Evolutionary conservation across 2,113 vertebrate genomes (phyloP), one percentile per base, ranked within the genome.

Genomic region (Austrofundulus limnaeus): DNA sequence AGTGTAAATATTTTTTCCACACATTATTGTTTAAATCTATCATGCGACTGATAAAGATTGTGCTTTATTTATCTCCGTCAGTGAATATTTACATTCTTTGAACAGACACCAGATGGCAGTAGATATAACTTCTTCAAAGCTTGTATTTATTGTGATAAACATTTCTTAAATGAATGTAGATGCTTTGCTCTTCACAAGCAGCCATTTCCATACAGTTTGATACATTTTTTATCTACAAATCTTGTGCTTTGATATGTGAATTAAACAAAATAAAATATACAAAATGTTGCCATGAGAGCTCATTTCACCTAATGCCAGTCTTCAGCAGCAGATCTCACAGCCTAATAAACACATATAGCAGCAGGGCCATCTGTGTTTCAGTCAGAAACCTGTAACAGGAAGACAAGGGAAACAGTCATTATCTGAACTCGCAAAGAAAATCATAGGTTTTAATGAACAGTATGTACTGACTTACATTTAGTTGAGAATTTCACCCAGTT

Each of bases 401-500:
- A 61, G 8, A 60, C 2, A 53, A 21, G 2, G 6, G 34, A 48
- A 69, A 45, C 4, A 28, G 16, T 77, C 39, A 80, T 13, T 63
- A 70, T 59, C 10, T 3, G 42, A n/a, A 43, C 11, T 31, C 34
- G 60, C 17, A 1, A 53, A 9, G 7, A 19, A 13, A 25, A 49
- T 12, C 16, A n/a, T 14, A 38, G 31, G 17, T 34, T 34, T 52
- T 2, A n/a, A 37, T 20, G 7, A 8, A 2, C 12, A 20, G 31
- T 10, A 7, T 16, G 14, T 15, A 11, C 23, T 54, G 11, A 72
- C 74, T 72, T 46, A 79, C 78, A 39, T 78, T 86, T 93, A 91
- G 13, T 91, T 93, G 47, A 98, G 87, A 82, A 98, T 93, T 59
- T 95, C 93, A 0, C 91, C 78, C 86, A 98, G 13, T 88, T 93